Evolutionary conservation across 2,888 invertebrate species (phyloP).

Genomic region (Neocrepidodera transversa): DNA sequence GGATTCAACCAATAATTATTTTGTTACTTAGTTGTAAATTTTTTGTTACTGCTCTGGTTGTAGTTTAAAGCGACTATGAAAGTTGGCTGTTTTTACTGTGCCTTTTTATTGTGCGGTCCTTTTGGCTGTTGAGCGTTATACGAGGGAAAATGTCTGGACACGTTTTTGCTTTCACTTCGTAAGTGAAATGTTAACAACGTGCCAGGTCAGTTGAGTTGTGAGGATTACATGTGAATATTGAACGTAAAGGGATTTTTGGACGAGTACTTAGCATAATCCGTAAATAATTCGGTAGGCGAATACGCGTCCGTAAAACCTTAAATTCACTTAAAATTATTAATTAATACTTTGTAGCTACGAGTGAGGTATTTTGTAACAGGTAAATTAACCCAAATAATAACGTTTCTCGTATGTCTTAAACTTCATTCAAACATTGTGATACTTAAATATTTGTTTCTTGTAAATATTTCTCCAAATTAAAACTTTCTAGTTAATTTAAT

Average conservation of each 20-base stretch:
- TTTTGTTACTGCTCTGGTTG: neutral
- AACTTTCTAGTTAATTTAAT: conserved; percentile 5
- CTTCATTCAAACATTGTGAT: no score
- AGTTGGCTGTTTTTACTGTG: neutral
- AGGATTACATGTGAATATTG: conserved; percentile 36
- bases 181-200: conserved; percentile 36
- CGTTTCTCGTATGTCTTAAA: neutral
- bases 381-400: neutral
- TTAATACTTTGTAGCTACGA: neutral
- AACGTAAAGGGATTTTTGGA: conserved; percentile 15
- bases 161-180: conserved; percentile 28
- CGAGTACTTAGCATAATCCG: no score
- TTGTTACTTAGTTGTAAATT: no score
- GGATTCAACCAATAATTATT: no score
- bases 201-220: conserved; percentile 37
- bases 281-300: no score
- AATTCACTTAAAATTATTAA: conserved; percentile 8
- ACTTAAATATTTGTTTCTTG: no score
- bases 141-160: conserved; percentile 26
- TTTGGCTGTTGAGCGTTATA: conserved; percentile 9
- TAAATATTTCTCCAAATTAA: no score
- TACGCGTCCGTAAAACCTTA: no score
- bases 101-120: conserved; percentile 18
- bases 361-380: neutral
- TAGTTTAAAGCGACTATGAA: neutral